Conservation (phyloP, 2,797 vertebrate genomes). For the Oophaga sylvatica region DNA sequence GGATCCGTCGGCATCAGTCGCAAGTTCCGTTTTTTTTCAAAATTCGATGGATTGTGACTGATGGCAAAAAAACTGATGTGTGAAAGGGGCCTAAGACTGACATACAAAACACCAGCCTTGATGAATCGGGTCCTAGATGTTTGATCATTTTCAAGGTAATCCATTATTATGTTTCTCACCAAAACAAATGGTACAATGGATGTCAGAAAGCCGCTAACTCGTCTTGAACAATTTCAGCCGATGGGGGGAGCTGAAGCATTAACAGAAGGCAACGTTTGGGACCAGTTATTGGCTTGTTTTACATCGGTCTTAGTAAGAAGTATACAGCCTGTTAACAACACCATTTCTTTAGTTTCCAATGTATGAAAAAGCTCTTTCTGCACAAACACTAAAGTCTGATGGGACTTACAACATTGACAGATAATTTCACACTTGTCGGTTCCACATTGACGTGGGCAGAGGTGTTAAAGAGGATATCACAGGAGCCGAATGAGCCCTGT, state of each 20-base stretch:
- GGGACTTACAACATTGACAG: constrained; percentile 54
- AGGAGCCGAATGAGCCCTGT: constrained; percentile 39
- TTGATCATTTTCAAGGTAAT: not conserved
- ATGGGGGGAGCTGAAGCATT: not conserved
- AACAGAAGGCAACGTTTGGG: not conserved
- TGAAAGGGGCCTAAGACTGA: no score
- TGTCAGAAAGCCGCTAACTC: not conserved
- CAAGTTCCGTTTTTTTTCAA: no score
- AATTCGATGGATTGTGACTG: no score
- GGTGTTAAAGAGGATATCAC: constrained; percentile 59
- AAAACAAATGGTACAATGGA: not conserved
- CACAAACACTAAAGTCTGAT: constrained; percentile 30
- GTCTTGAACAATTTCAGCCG: not conserved
- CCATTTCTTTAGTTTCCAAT: constrained; percentile 21
- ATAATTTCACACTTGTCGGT: constrained; percentile 57
- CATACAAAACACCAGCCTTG: no score
- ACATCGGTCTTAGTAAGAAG: not conserved
- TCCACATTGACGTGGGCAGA: constrained; percentile 53
- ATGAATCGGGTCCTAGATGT: no score
- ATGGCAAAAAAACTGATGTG: no score
- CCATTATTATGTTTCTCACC: not conserved
- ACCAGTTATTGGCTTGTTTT: not conserved
- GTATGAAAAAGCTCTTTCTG: constrained; percentile 32
- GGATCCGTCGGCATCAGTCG: no score
- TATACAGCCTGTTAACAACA: not conserved